Evolutionary conservation across 1,140 invertebrate genomes (phyloP).

Genomic region (Drosophila eugracilis): DNA sequence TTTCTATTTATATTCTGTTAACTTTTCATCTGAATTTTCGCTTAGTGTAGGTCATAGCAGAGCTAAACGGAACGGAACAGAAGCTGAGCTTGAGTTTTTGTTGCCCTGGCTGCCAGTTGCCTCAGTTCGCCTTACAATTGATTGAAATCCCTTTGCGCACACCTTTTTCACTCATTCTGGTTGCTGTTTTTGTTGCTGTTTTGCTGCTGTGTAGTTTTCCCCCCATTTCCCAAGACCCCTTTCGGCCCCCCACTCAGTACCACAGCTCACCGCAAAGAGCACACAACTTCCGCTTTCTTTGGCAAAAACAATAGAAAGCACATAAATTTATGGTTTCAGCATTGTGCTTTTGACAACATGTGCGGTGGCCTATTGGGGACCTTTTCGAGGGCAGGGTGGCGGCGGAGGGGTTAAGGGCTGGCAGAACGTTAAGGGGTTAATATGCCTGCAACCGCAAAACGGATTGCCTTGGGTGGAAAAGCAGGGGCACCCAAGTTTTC

Average conservation of each 20-base stretch:
- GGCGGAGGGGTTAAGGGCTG: background rate
- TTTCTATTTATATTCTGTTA: background rate
- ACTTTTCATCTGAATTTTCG: background rate
- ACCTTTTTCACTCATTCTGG: constrained; percentile 61
- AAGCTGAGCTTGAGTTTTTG: constrained; percentile 77
- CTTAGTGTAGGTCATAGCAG: constrained; percentile 18
- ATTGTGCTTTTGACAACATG: constrained; percentile 82
- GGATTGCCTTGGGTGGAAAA: constrained; percentile 62
- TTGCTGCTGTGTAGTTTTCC: constrained; percentile 54
- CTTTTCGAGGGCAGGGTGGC: constrained; percentile 4
- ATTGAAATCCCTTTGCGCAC: constrained; percentile 80
- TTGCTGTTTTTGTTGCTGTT: constrained; percentile 48
- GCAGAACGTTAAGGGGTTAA: constrained; percentile 75
- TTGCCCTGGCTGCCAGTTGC: constrained; percentile 57
- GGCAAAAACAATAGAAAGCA: constrained; percentile 83
- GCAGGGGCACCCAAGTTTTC: constrained; percentile 50
- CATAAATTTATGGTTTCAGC: constrained; percentile 83
- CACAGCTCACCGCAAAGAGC: constrained; percentile 25
- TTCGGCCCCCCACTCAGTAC: constrained; percentile 6
- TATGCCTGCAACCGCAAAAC: constrained; percentile 81
- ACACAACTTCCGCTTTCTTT: constrained; percentile 79
- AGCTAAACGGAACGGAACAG: constrained; percentile 26
- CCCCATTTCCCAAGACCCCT: constrained; percentile 1
- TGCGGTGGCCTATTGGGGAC: constrained; percentile 56
- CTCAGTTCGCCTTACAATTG: constrained; percentile 71